Evolutionary conservation across 2,797 vertebrate species (phyloP).

Genomic region (Danio choprae): DNA sequence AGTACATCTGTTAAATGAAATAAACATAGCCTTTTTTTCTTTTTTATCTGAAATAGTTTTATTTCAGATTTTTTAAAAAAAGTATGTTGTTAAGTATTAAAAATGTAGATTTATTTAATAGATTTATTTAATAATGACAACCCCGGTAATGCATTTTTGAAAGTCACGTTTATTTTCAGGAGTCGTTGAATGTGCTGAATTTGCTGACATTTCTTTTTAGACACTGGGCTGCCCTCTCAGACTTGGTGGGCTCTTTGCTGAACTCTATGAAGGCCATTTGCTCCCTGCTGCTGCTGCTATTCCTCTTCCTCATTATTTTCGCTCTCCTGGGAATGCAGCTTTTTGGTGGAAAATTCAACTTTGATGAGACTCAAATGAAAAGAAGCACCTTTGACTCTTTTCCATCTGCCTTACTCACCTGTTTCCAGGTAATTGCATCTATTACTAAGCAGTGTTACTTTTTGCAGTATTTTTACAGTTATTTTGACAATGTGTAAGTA

Average conservation of each 20-base stretch:
- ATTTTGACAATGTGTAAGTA: too few relatives aligned
- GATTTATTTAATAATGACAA: not conserved
- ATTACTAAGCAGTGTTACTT: not conserved
- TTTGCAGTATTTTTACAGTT: not conserved
- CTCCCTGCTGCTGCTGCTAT: constrained; percentile 94
- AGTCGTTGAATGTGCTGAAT: not conserved
- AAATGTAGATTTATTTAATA: too few relatives aligned
- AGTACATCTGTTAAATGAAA: too few relatives aligned
- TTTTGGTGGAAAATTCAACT: constrained; percentile 98
- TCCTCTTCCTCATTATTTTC: constrained; percentile 99
- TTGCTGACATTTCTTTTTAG: constrained; percentile 66
- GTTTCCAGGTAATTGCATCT: constrained; percentile 88
- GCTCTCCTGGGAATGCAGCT: constrained; percentile 98
- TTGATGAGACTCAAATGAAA: constrained; percentile 97
- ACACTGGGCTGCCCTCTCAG: constrained; percentile 97
- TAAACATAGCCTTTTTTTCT: too few relatives aligned
- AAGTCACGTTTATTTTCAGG: not conserved
- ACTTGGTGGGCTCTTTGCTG: constrained; percentile 94
- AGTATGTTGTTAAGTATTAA: too few relatives aligned
- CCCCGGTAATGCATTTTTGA: not conserved
- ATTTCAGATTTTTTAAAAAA: too few relatives aligned
- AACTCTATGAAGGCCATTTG: constrained; percentile 99
- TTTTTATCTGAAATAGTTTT: too few relatives aligned
- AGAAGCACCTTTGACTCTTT: constrained; percentile 98
- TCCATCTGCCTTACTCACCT: constrained; percentile 95